These are phyloP conservation scores for Drosophila aldrichi DNA, from an alignment of 2,888 invertebrate species.

Conservation along the genomic window DNA sequence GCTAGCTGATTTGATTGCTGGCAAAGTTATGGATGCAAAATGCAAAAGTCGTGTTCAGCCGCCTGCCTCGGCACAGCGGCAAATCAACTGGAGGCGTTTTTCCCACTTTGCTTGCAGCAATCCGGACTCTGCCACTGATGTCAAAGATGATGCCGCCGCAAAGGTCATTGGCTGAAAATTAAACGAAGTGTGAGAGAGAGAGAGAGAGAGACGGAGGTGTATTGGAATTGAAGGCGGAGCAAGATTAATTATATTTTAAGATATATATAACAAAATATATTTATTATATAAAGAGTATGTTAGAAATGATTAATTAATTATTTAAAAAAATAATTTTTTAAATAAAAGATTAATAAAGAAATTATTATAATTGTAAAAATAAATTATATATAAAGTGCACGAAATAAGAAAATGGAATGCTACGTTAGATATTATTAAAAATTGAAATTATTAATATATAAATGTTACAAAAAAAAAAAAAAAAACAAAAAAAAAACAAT, in stretches of 20 bases:
- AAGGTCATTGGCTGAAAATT: slow-evolving; percentile 19
- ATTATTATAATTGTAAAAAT: too few relatives aligned
- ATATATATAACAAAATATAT: neutral
- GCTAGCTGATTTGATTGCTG: slow-evolving; percentile 51
- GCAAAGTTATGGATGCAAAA: slow-evolving; percentile 73
- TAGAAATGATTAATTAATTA: too few relatives aligned
- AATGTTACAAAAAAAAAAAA: too few relatives aligned
- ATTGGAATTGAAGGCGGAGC: neutral
- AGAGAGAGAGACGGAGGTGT: neutral
- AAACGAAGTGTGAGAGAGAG: neutral
- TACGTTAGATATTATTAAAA: too few relatives aligned
- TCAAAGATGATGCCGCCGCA: slow-evolving; percentile 6
- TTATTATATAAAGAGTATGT: too few relatives aligned
- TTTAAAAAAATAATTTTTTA: too few relatives aligned
- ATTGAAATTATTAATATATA: too few relatives aligned
- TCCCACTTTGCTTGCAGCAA: slow-evolving; percentile 5
- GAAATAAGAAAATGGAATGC: too few relatives aligned
- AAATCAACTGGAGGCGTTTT: slow-evolving; percentile 39
- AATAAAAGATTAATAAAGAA: too few relatives aligned
- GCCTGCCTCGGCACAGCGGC: slow-evolving; percentile 16
- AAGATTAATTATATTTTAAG: neutral
- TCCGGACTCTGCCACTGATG: slow-evolving; percentile 18
- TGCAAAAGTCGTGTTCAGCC: slow-evolving; percentile 70
- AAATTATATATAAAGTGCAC: too few relatives aligned
- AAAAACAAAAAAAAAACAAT: too few relatives aligned